A percentile compares a stretch with the other conserved stretches of the same genome.
Evolutionary conservation across 2,888 invertebrate species (phyloP).

Genomic region (Patella pellucida): DNA sequence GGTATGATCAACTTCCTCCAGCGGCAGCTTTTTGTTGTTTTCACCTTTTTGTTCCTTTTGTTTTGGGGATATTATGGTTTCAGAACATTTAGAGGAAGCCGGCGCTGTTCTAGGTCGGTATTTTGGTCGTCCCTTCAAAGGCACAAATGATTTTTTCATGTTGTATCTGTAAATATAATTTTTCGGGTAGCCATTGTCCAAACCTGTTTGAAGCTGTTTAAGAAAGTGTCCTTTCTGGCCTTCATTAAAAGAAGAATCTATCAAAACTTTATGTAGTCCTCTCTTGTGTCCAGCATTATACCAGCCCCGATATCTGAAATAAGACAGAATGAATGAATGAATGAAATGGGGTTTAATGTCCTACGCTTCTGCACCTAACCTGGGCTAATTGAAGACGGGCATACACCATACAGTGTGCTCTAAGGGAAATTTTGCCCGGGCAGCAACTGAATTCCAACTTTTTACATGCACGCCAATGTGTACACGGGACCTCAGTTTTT

Average conservation of each 20-base stretch:
- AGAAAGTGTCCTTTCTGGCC: constrained; percentile 47
- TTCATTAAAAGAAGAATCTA: constrained; percentile 43
- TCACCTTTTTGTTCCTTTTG: background rate
- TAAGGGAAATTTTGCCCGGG: too few species aligned
- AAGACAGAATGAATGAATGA: too few species aligned
- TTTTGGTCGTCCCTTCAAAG: constrained; percentile 15
- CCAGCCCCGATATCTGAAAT: constrained; percentile 59
- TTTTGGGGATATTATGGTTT: too few species aligned
- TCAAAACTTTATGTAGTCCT: constrained; percentile 52
- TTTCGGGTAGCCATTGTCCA: constrained; percentile 27
- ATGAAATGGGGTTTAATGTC: too few species aligned
- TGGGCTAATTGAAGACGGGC: too few species aligned
- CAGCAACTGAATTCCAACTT: too few species aligned
- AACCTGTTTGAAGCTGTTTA: constrained; percentile 31
- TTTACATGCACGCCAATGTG: too few species aligned
- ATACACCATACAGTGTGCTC: too few species aligned
- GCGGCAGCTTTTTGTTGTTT: background rate
- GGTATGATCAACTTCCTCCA: background rate
- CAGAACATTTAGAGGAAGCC: constrained; percentile 20
- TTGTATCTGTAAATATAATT: constrained; percentile 47
- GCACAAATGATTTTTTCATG: constrained; percentile 29
- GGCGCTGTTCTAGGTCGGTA: constrained; percentile 49
- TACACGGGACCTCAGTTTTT: too few species aligned
- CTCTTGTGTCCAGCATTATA: constrained; percentile 43
- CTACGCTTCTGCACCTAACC: too few species aligned